phyloP scores from a whole-genome alignment of 1,140 invertebrate genomes.

The Theocolax elegans region DNA sequence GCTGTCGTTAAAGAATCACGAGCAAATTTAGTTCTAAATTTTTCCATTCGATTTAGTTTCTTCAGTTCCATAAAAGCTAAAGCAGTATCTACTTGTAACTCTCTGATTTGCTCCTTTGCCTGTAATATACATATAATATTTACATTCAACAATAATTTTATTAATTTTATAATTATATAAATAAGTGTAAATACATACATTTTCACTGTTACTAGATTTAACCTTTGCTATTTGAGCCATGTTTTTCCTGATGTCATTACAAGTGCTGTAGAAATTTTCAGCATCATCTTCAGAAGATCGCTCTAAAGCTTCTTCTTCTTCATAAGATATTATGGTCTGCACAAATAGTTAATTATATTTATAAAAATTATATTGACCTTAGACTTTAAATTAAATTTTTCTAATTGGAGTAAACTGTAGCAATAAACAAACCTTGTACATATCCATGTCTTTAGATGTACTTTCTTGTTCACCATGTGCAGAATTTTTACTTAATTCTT shows the following conservation, averaged over 20 bases:
- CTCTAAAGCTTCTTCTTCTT: slow-evolving; percentile 78
- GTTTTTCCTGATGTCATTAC: slow-evolving; percentile 74
- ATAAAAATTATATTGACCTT: neutral
- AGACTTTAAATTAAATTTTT: neutral
- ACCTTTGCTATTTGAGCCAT: slow-evolving; percentile 75
- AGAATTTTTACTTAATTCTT: slow-evolving; percentile 57
- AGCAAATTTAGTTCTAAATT: slow-evolving; percentile 83
- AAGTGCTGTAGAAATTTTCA: slow-evolving; percentile 74
- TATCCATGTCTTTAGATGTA: slow-evolving; percentile 54
- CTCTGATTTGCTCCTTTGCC: slow-evolving; percentile 72
- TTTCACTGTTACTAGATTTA: slow-evolving; percentile 70
- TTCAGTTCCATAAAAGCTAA: slow-evolving; percentile 84
- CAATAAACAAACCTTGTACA: slow-evolving; percentile 59
- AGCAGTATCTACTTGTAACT: slow-evolving; percentile 77
- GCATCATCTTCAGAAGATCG: slow-evolving; percentile 76
- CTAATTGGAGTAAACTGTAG: neutral
- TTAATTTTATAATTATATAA: slow-evolving; percentile 39
- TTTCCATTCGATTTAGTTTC: slow-evolving; percentile 91
- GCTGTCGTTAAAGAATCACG: slow-evolving; percentile 82
- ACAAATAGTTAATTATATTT: neutral
- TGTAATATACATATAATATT: slow-evolving; percentile 55
- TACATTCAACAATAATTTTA: slow-evolving; percentile 16
- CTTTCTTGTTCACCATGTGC: slow-evolving; percentile 41
- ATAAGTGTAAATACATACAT: slow-evolving; percentile 59
- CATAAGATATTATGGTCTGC: slow-evolving; percentile 75